Evolutionary conservation across 2,113 vertebrate species (phyloP).

Genomic region (Anser cygnoides): DNA sequence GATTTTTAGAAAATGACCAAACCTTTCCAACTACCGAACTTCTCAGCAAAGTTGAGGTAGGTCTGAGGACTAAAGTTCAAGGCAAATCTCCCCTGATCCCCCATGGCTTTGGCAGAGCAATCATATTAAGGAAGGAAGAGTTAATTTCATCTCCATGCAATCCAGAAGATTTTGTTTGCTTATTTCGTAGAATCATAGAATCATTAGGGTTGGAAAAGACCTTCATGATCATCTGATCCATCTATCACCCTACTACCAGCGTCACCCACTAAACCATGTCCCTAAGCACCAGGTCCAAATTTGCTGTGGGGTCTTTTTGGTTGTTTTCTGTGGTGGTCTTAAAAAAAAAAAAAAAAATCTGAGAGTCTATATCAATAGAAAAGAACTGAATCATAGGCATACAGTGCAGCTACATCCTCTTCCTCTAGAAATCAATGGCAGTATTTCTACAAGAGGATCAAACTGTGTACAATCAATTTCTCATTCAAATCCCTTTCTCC

Average conservation of each 20-base stretch:
- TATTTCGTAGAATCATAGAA: too few species aligned
- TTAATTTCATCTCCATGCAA: background rate
- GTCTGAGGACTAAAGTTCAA: background rate
- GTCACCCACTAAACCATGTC: too few species aligned
- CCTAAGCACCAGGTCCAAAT: too few species aligned
- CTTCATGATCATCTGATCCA: too few species aligned
- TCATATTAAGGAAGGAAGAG: background rate
- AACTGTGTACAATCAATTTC: background rate
- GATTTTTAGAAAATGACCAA: constrained; percentile 1
- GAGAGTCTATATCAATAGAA: background rate
- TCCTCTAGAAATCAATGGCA: background rate
- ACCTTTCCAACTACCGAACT: background rate
- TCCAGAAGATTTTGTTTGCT: background rate
- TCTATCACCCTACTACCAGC: too few species aligned
- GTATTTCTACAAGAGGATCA: background rate
- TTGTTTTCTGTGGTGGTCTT: background rate
- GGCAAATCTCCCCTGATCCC: background rate
- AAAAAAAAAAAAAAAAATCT: background rate
- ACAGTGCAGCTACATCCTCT: background rate
- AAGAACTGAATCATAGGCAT: background rate
- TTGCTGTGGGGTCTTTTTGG: background rate
- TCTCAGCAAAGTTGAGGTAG: background rate
- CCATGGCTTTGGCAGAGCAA: background rate
- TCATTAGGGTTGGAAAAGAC: too few species aligned
- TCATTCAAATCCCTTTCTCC: background rate